These are phyloP conservation scores for Pogonomyrmex californicus DNA, from an alignment of 1,140 invertebrate genomes.

Conservation along the genomic window DNA sequence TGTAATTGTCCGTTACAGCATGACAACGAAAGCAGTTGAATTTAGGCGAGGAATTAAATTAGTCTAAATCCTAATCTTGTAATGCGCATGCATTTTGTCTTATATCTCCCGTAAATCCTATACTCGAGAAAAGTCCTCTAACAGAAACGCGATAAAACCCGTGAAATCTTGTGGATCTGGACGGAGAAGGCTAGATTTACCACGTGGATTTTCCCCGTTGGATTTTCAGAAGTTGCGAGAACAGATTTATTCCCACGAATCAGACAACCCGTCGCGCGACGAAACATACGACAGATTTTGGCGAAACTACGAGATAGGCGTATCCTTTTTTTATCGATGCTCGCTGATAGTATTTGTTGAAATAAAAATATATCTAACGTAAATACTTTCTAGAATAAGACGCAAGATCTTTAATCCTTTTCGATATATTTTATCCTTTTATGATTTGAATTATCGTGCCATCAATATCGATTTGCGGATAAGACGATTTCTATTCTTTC, in stretches of 20 bases:
- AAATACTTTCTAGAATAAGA: neutral
- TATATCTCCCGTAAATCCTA: constrained; percentile 21
- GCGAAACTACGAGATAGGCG: constrained; percentile 12
- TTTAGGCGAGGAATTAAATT: constrained; percentile 17
- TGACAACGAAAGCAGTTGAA: neutral
- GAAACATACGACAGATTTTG: constrained; percentile 64
- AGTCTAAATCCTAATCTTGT: constrained; percentile 40
- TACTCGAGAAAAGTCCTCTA: constrained; percentile 57
- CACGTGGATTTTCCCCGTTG: constrained; percentile 52
- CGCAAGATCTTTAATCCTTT: neutral
- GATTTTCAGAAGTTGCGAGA: constrained; percentile 58
- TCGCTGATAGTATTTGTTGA: neutral
- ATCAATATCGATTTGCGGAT: neutral
- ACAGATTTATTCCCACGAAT: constrained; percentile 71
- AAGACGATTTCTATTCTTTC: constrained; percentile 22
- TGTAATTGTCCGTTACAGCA: neutral
- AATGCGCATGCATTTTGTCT: constrained; percentile 44
- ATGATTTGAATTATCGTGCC: neutral
- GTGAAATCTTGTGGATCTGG: constrained; percentile 52
- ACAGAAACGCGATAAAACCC: constrained; percentile 59
- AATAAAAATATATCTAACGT: constrained; percentile 2
- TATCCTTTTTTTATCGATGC: constrained; percentile 15
- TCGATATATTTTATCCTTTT: neutral
- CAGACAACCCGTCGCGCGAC: constrained; percentile 58
- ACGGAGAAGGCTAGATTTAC: constrained; percentile 61